Percentiles rank a stretch among this genome's conserved stretches.
Evolutionary conservation across 1,140 invertebrate species (phyloP).

Genomic region (Drosophila takahashii): DNA sequence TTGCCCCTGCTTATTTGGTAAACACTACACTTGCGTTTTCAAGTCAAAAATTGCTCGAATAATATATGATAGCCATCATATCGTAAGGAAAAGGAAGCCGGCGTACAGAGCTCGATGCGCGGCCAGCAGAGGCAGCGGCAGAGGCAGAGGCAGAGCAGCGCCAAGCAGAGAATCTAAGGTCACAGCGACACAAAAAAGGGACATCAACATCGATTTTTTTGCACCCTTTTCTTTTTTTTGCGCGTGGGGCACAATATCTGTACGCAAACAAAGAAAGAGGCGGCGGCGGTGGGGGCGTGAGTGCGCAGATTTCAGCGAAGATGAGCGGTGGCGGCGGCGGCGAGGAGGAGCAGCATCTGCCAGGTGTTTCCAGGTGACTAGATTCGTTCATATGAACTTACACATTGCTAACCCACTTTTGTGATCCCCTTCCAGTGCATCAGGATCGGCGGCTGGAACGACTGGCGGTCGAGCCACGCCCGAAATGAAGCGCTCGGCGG

Average conservation of each 20-base stretch:
- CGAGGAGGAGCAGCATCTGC: slow-evolving; percentile 58
- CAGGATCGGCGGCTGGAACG: slow-evolving; percentile 44
- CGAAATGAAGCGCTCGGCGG: slow-evolving; percentile 94
- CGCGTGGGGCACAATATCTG: slow-evolving; percentile 47
- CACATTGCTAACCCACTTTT: neutral
- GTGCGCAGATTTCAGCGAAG: slow-evolving; percentile 20
- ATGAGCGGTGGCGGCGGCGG: slow-evolving; percentile 63
- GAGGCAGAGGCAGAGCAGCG: slow-evolving; percentile 9
- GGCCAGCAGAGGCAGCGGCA: slow-evolving; percentile 12
- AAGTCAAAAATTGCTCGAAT: slow-evolving; percentile 22
- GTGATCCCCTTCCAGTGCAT: slow-evolving; percentile 33
- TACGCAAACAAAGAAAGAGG: slow-evolving; percentile 55
- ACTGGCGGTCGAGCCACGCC: slow-evolving; percentile 78
- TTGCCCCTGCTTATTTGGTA: slow-evolving; percentile 37
- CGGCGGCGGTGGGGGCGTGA: slow-evolving; percentile 21
- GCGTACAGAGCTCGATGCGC: slow-evolving; percentile 5
- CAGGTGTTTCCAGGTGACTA: slow-evolving; percentile 69
- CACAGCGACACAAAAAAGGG: slow-evolving; percentile 50
- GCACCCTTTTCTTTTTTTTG: slow-evolving; percentile 70
- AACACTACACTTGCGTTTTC: slow-evolving; percentile 40
- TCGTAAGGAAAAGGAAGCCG: slow-evolving; percentile 18
- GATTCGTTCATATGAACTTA: neutral
- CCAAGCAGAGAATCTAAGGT: slow-evolving; percentile 18
- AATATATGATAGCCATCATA: neutral
- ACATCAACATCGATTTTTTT: slow-evolving; percentile 81